These are phyloP conservation scores for Ectemnius continuus DNA, from an alignment of 2,888 invertebrate species.

Conservation along the genomic window DNA sequence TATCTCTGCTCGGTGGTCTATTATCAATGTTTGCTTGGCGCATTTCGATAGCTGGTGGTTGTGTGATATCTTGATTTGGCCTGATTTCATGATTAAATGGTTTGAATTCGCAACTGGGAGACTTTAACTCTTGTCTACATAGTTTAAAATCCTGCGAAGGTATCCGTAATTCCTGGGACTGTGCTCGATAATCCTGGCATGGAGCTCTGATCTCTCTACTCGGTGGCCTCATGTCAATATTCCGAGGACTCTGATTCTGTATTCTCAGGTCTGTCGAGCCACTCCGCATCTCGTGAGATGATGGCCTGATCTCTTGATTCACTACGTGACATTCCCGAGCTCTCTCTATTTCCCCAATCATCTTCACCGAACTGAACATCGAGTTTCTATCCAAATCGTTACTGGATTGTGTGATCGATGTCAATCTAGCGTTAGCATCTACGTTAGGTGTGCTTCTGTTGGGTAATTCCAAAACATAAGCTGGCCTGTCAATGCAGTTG, in stretches of 20 bases:
- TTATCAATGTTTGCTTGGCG: conserved; percentile 47
- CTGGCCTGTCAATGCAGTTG: conserved; percentile 52
- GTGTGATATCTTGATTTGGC: conserved; percentile 45
- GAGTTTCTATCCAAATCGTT: conserved; percentile 62
- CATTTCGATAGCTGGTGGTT: conserved; percentile 44
- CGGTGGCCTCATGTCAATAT: conserved; percentile 56
- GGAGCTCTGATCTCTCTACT: conserved; percentile 50
- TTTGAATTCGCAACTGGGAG: conserved; percentile 66
- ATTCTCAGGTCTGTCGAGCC: conserved; percentile 54
- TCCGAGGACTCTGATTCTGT: conserved; percentile 57
- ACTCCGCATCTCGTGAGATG: conserved; percentile 52
- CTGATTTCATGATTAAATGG: conserved; percentile 53
- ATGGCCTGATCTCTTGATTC: conserved; percentile 53
- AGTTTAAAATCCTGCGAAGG: conserved; percentile 55
- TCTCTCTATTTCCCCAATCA: conserved; percentile 60
- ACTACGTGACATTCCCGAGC: conserved; percentile 48
- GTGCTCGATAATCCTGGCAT: conserved; percentile 50
- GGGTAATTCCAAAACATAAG: conserved; percentile 55
- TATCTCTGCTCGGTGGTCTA: conserved; percentile 60
- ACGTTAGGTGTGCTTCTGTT: conserved; percentile 42
- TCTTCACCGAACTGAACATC: conserved; percentile 60
- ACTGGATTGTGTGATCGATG: conserved; percentile 43
- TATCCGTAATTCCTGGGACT: conserved; percentile 59
- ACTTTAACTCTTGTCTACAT: conserved; percentile 58
- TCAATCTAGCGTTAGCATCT: conserved; percentile 53